These are phyloP conservation scores for Nysson spinosus DNA, from an alignment of 2,888 invertebrate species.

Conservation along the genomic window DNA sequence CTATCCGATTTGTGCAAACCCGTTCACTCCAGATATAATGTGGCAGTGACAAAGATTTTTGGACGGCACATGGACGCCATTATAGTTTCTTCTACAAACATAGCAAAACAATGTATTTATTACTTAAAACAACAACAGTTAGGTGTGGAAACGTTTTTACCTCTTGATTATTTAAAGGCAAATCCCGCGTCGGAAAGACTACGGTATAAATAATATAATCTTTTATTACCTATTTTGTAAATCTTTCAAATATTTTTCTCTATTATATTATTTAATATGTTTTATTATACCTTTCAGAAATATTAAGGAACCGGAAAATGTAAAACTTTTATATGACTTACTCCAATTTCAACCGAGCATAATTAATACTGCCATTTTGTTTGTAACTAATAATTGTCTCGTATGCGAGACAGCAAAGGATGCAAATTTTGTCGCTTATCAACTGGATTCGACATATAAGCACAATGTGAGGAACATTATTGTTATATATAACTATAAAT, in stretches of 20 bases:
- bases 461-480: conserved; percentile 82
- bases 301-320: conserved; percentile 93
- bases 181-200: conserved; percentile 92
- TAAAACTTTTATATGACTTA: conserved; percentile 96
- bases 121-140: conserved; percentile 94
- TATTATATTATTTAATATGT: not conserved
- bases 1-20: conserved; percentile 98
- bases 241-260: not conserved
- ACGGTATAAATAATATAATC: conserved; percentile 78
- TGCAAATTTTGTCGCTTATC: conserved; percentile 95
- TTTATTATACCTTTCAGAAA: conserved; percentile 80
- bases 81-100: conserved; percentile 95
- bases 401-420: conserved; percentile 98
- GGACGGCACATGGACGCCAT: conserved; percentile 99
- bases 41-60: conserved; percentile 95
- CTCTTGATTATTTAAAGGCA: conserved; percentile 93
- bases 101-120: conserved; percentile 93
- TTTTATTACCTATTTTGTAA: not conserved
- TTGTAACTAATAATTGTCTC: conserved; percentile 97
- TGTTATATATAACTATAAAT: not conserved
- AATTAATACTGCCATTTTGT: conserved; percentile 94
- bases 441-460: conserved; percentile 85
- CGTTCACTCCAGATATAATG: conserved; percentile 96
- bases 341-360: conserved; percentile 92
- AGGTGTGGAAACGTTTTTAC: conserved; percentile 97